Percentiles rank a stretch among this genome's conserved stretches.
These are phyloP conservation scores for Nesometra sesokonis DNA, from an alignment of 35 echinoderm and acorn worm species.

Conservation along the genomic window DNA sequence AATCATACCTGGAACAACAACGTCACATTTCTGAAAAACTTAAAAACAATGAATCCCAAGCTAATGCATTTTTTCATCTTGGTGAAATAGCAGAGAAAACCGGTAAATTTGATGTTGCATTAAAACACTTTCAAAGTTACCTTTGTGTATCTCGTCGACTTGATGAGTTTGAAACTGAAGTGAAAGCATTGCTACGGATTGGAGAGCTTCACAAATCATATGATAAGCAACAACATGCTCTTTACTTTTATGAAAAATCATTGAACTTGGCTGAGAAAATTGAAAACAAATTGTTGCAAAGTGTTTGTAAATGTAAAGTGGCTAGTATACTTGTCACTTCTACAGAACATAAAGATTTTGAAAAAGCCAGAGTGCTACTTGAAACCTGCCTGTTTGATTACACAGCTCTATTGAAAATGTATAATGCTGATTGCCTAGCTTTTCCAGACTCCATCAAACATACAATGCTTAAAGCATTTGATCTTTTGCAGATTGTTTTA, in stretches of 20 bases:
- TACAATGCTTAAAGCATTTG: neutral
- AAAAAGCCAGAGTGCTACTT: constrained; percentile 40
- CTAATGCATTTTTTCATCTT: constrained; percentile 53
- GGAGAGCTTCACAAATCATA: constrained; percentile 49
- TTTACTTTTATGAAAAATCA: constrained; percentile 69
- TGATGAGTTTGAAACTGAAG: constrained; percentile 92
- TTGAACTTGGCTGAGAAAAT: constrained; percentile 43
- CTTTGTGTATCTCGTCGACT: constrained; percentile 64
- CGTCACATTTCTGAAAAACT: constrained; percentile 59
- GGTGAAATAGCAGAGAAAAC: constrained; percentile 46
- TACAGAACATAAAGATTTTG: constrained; percentile 31
- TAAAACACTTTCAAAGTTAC: constrained; percentile 60
- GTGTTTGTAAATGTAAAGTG: constrained; percentile 32
- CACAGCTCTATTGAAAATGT: neutral
- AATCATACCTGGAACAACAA: constrained; percentile 82
- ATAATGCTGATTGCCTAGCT: neutral
- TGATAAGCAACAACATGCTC: constrained; percentile 37
- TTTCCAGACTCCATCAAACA: neutral
- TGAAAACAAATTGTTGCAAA: constrained; percentile 14
- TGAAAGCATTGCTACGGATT: constrained; percentile 43
- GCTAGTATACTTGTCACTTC: constrained; percentile 39
- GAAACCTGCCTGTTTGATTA: neutral
- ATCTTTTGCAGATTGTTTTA: neutral
- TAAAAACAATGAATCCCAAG: constrained; percentile 48
- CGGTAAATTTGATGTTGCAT: constrained; percentile 25